These are phyloP conservation scores for Onychomys arenicola DNA, from an alignment of 2,797 vertebrate genomes.

Conservation along the genomic window DNA sequence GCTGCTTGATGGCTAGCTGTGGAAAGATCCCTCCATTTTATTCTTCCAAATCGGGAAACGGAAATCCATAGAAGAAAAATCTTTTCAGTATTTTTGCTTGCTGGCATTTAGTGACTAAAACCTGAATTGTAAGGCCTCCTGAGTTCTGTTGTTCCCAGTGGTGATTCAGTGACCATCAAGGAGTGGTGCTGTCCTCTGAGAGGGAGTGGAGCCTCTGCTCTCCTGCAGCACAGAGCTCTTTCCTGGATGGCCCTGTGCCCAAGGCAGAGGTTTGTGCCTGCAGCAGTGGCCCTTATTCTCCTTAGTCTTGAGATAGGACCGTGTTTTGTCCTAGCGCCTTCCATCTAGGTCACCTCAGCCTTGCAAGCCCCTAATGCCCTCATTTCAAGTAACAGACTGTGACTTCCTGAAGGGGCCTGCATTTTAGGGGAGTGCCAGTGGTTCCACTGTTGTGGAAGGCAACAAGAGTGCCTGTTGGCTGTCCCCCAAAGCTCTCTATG, in stretches of 20 bases:
- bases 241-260: neutral
- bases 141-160: slow-evolving; percentile 43
- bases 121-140: slow-evolving; percentile 53
- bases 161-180: neutral
- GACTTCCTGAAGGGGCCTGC: neutral
- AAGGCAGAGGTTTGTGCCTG: neutral
- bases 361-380: too few species aligned
- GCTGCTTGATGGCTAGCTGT: slow-evolving; percentile 29
- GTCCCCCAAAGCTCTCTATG: neutral
- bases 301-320: neutral
- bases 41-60: slow-evolving; percentile 59
- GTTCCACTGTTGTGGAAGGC: neutral
- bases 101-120: slow-evolving; percentile 61
- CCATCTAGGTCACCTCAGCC: neutral
- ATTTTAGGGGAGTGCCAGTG: neutral
- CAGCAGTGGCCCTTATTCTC: neutral
- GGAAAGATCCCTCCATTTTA: slow-evolving; percentile 52
- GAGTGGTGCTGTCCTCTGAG: neutral
- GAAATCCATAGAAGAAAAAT: slow-evolving; percentile 60
- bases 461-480: neutral
- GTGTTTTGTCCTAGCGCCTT: neutral
- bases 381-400: neutral
- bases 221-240: neutral
- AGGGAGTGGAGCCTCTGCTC: neutral
- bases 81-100: slow-evolving; percentile 71